Evolutionary conservation across 2,113 vertebrate species (phyloP).

Genomic region (Hypomesus transpacificus): DNA sequence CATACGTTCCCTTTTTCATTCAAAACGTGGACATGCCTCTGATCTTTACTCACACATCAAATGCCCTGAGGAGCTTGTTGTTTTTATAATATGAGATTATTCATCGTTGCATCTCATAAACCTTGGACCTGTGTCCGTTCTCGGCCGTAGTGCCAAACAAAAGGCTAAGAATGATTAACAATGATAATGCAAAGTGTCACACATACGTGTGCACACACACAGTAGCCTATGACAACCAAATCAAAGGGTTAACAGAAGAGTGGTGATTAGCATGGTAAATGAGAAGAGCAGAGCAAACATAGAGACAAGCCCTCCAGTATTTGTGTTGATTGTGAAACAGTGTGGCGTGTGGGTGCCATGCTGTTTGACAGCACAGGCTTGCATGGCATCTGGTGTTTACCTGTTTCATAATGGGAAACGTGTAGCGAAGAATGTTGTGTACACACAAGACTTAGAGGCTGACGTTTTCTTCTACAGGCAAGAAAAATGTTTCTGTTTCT

Average conservation of each 20-base stretch:
- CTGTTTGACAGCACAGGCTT: background rate
- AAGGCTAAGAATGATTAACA: constrained; percentile 1
- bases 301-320: background rate
- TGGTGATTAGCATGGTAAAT: background rate
- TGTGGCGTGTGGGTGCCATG: background rate
- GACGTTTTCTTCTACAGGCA: background rate
- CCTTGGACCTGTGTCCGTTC: background rate
- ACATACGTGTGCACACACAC: background rate
- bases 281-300: background rate
- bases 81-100: background rate
- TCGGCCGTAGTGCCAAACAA: background rate
- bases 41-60: background rate
- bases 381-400: constrained; percentile 3
- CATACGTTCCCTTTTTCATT: too few species aligned
- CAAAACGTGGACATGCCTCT: background rate
- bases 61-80: background rate
- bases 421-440: background rate
- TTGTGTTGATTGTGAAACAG: background rate
- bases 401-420: background rate
- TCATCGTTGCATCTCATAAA: background rate
- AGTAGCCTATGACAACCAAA: background rate
- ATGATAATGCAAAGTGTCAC: background rate
- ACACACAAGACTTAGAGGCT: background rate
- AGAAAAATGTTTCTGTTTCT: background rate
- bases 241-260: background rate